Percentiles rank a stretch among this genome's conserved stretches.
phyloP scores from a whole-genome alignment of 1,140 invertebrate genomes.

The Brachionus koreanus region DNA sequence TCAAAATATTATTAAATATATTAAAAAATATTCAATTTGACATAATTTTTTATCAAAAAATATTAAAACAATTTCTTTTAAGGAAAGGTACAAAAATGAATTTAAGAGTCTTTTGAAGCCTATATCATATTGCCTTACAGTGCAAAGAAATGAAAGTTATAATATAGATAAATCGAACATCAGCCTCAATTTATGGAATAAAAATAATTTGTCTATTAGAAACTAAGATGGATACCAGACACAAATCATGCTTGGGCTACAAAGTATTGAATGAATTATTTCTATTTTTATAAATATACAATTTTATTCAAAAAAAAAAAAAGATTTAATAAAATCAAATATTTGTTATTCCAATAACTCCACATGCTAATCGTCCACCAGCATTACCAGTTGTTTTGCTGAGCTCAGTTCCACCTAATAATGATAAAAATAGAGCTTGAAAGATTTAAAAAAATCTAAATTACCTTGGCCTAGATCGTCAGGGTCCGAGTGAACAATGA shows the following conservation, averaged over 20 bases:
- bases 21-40: too few relatives aligned
- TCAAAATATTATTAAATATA: too few relatives aligned
- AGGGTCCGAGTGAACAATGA: constrained; percentile 61
- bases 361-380: constrained; percentile 61
- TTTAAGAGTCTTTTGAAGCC: neutral
- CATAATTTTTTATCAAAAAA: too few relatives aligned
- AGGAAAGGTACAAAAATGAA: constrained; percentile 16
- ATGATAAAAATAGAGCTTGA: neutral
- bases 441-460: neutral
- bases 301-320: constrained; percentile 17
- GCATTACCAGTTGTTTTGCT: constrained; percentile 61
- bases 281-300: constrained; percentile 2
- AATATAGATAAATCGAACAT: neutral
- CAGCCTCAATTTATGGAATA: neutral
- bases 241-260: neutral
- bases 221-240: neutral
- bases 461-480: constrained; percentile 59
- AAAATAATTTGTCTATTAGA: neutral
- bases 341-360: constrained; percentile 55
- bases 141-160: neutral
- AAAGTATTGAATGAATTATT: neutral
- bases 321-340: neutral
- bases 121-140: neutral
- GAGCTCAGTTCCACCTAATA: neutral
- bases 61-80: neutral